These are phyloP conservation scores for Plagodis dolabraria DNA, from an alignment of 2,888 invertebrate species.

Conservation along the genomic window DNA sequence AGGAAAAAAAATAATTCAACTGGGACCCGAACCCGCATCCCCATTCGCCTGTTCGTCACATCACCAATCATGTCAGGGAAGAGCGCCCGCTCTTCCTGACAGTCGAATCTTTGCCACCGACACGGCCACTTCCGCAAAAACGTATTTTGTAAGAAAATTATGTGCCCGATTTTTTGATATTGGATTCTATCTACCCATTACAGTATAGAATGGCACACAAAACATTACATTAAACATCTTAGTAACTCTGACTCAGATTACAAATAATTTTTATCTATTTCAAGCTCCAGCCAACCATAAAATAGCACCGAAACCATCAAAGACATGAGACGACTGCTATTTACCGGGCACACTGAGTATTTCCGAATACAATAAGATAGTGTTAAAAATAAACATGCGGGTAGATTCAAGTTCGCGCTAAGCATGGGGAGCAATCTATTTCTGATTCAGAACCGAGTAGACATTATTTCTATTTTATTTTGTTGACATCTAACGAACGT, in stretches of 20 bases:
- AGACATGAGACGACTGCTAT: slow-evolving; percentile 28
- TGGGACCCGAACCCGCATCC: too few species aligned
- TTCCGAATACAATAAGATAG: slow-evolving; percentile 71
- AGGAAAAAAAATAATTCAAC: too few species aligned
- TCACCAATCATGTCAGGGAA: too few species aligned
- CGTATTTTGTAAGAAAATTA: too few species aligned
- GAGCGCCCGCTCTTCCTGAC: too few species aligned
- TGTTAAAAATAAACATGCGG: slow-evolving; percentile 74
- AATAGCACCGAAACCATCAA: slow-evolving; percentile 44
- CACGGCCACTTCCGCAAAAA: too few species aligned
- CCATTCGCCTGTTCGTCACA: too few species aligned
- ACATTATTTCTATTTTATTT: slow-evolving; percentile 75
- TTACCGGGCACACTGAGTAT: slow-evolving; percentile 63
- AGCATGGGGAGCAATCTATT: slow-evolving; percentile 76
- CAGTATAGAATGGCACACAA: slow-evolving; percentile 1
- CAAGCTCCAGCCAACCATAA: slow-evolving; percentile 29
- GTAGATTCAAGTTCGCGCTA: slow-evolving; percentile 79
- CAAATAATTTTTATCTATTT: slow-evolving; percentile 30
- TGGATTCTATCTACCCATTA: too few species aligned
- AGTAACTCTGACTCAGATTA: slow-evolving; percentile 13
- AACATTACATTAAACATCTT: neutral
- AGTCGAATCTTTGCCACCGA: too few species aligned
- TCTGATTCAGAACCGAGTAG: slow-evolving; percentile 57
- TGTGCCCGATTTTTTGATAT: too few species aligned
- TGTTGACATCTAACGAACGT: slow-evolving; percentile 59